phyloP scores from a whole-genome alignment of 2,888 invertebrate genomes.

The Hydraecia micacea region DNA sequence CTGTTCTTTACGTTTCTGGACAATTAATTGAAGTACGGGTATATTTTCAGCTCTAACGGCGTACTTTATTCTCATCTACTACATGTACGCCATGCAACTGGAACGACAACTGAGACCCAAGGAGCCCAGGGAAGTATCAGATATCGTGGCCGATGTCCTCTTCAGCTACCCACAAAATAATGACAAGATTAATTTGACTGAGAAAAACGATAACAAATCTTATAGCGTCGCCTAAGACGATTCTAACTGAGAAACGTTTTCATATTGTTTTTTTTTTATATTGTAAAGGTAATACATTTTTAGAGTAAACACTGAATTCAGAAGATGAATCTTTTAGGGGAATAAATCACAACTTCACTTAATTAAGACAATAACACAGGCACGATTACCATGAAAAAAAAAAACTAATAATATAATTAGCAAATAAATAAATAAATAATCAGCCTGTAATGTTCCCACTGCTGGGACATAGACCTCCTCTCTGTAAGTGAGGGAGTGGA shows the following conservation, averaged over 20 bases:
- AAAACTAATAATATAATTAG: too few relatives aligned
- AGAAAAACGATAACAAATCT: slow-evolving; percentile 29
- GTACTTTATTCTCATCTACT: slow-evolving; percentile 62
- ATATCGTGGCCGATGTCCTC: slow-evolving; percentile 36
- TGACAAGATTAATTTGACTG: slow-evolving; percentile 54
- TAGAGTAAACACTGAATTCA: neutral
- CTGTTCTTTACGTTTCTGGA: neutral
- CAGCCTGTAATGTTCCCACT: too few relatives aligned
- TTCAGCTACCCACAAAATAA: slow-evolving; percentile 45
- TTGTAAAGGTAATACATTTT: neutral
- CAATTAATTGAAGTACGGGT: neutral
- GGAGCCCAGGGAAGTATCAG: slow-evolving; percentile 28
- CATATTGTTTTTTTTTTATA: neutral
- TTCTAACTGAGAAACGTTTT: neutral
- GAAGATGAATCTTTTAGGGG: too few relatives aligned
- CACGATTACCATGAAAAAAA: neutral
- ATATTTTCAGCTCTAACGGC: slow-evolving; percentile 53
- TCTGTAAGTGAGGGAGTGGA: too few relatives aligned
- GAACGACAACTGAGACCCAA: slow-evolving; percentile 43
- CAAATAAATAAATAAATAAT: too few relatives aligned
- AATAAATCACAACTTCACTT: too few relatives aligned
- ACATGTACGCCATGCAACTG: slow-evolving; percentile 55
- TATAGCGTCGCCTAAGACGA: slow-evolving; percentile 2
- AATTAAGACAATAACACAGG: neutral
- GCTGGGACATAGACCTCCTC: too few relatives aligned